phyloP scores from a whole-genome alignment of 2,113 vertebrate genomes.

The Echinops telfairi region DNA sequence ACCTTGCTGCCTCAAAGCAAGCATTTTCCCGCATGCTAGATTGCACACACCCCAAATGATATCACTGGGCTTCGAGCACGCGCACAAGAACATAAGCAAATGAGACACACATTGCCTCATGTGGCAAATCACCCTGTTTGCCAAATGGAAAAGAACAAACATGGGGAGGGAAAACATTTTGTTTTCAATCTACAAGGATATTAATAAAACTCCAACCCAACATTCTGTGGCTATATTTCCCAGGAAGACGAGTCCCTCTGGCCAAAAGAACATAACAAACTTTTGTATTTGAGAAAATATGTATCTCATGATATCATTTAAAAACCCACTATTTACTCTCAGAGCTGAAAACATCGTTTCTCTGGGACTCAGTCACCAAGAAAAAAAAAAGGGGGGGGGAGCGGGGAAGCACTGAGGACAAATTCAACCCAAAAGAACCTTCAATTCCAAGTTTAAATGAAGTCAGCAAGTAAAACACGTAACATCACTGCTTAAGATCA shows the following conservation, averaged over 20 bases:
- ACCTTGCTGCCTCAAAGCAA: constrained; percentile 12
- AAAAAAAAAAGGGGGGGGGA: too few species aligned
- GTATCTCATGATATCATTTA: constrained; percentile 76
- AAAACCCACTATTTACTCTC: constrained; percentile 56
- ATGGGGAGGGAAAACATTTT: constrained; percentile 82
- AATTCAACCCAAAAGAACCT: constrained; percentile 36
- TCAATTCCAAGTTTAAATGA: constrained; percentile 42
- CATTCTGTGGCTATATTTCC: constrained; percentile 78
- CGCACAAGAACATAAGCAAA: constrained; percentile 71
- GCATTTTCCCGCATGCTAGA: constrained; percentile 44
- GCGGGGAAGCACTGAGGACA: neutral
- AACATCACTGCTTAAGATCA: neutral
- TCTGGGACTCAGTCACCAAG: constrained; percentile 41
- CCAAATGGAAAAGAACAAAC: constrained; percentile 80
- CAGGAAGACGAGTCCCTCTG: constrained; percentile 73
- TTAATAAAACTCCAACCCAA: constrained; percentile 80
- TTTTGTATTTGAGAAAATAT: constrained; percentile 77
- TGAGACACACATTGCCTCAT: constrained; percentile 77
- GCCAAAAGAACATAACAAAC: constrained; percentile 77
- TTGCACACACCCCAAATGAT: constrained; percentile 62
- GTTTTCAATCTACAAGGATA: constrained; percentile 81
- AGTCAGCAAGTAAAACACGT: neutral
- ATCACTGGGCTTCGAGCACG: constrained; percentile 63
- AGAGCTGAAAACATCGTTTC: constrained; percentile 59
- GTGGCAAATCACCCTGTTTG: constrained; percentile 67